Evolutionary conservation across 2,113 vertebrate species (phyloP).

Genomic region (Prunella fulvescens): DNA sequence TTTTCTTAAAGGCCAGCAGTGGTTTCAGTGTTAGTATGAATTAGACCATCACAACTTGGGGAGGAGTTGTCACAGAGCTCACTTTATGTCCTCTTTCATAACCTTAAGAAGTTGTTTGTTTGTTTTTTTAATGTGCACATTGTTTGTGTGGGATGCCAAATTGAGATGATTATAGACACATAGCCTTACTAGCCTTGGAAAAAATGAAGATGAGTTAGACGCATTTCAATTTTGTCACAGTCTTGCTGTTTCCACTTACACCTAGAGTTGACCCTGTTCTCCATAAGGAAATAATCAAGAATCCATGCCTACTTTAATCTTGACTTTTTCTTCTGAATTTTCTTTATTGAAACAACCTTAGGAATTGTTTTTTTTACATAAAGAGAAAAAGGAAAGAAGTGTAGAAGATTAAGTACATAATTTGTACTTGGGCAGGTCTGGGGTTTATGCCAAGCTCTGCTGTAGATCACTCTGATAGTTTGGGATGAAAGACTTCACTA

Average conservation of each 20-base stretch:
- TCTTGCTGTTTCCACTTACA: not conserved
- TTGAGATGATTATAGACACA: not conserved
- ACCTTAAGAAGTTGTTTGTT: not conserved
- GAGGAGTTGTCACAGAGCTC: not conserved
- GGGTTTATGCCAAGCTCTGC: not conserved
- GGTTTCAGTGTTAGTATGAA: not conserved
- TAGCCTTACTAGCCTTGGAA: not conserved
- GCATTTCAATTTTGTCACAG: not conserved
- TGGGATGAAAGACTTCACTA: not conserved
- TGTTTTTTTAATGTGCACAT: accelerated
- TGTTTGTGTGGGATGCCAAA: not conserved
- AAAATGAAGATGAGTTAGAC: not conserved
- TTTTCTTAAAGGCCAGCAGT: not conserved
- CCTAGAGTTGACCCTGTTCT: not conserved
- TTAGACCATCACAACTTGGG: not conserved
- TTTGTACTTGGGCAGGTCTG: not conserved
- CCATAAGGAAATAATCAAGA: not conserved
- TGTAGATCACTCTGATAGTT: not conserved
- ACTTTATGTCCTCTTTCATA: not conserved
- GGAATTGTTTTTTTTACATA: not conserved
- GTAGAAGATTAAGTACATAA: not conserved
- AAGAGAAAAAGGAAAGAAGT: not conserved
- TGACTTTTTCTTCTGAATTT: not conserved
- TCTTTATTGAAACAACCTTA: not conserved
- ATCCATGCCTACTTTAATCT: not conserved